These are phyloP conservation scores for Lytechinus variegatus DNA, from an alignment of 35 echinoderm and acorn worm genomes.

Conservation along the genomic window DNA sequence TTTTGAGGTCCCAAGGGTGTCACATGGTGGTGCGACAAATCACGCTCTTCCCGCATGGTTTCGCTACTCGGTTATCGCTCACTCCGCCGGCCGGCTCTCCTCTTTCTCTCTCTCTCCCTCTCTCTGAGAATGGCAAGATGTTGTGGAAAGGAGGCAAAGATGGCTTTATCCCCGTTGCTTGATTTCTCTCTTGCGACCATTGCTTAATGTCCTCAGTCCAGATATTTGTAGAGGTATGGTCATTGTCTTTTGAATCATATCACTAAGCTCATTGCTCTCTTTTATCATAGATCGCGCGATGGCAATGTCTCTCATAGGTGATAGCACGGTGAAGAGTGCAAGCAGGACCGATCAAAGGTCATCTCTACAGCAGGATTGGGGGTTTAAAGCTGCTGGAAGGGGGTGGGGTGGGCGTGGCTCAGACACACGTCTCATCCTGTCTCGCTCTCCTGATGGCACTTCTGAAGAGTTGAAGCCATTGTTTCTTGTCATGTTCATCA, in stretches of 20 bases:
- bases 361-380: neutral
- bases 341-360: neutral
- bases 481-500: slow-evolving; percentile 99
- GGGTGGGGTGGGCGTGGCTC: neutral
- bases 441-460: slow-evolving; percentile 64
- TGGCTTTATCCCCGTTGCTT: neutral
- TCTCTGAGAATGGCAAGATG: neutral
- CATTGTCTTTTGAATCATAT: neutral
- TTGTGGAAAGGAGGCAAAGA: neutral
- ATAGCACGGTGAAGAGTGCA: neutral
- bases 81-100: neutral
- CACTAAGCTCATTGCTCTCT: neutral
- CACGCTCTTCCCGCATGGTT: neutral
- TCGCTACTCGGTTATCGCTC: neutral
- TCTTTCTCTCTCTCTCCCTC: neutral
- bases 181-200: neutral
- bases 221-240: slow-evolving; percentile 3
- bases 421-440: slow-evolving; percentile 50
- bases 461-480: slow-evolving; percentile 90
- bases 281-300: neutral
- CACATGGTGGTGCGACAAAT: neutral
- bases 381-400: neutral
- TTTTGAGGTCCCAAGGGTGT: neutral
- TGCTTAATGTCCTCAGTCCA: neutral
- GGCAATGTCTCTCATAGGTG: neutral